These are phyloP conservation scores for Cataglyphis rosenhaueri DNA, from an alignment of 2,888 invertebrate species.

Conservation along the genomic window DNA sequence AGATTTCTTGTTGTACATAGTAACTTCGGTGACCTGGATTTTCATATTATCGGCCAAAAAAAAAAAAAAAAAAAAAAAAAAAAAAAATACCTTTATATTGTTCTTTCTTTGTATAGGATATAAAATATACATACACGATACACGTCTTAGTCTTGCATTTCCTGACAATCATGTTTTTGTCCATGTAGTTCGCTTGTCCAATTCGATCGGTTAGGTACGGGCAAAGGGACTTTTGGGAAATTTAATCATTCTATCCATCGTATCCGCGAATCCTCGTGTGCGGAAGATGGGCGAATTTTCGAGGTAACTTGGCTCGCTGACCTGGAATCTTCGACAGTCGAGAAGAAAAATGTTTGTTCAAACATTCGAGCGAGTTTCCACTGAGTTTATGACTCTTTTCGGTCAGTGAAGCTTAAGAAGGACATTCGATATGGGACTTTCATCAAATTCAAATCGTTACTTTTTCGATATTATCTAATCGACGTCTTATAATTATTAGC, in stretches of 20 bases:
- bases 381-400: conserved; percentile 30
- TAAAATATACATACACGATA: background rate
- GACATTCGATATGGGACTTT: background rate
- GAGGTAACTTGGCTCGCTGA: conserved; percentile 51
- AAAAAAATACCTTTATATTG: background rate
- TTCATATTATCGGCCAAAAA: conserved; percentile 13
- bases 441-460: background rate
- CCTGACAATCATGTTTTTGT: conserved; percentile 1
- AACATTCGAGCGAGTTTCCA: conserved; percentile 33
- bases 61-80: background rate
- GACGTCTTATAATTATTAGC: background rate
- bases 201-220: conserved; percentile 36
- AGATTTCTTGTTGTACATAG: background rate
- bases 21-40: conserved; percentile 19
- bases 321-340: conserved; percentile 61
- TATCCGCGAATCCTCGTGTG: conserved; percentile 19
- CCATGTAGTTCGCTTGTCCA: conserved; percentile 3
- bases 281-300: conserved; percentile 46
- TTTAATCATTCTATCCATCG: conserved; percentile 65
- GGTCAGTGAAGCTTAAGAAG: conserved; percentile 17
- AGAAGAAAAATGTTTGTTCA: conserved; percentile 54
- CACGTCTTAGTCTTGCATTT: background rate
- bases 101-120: background rate
- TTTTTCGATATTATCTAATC: background rate
- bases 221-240: conserved; percentile 61